Base-by-base conservation (phyloP, 2,797 vertebrate species). In the Salmo trutta region DNA sequence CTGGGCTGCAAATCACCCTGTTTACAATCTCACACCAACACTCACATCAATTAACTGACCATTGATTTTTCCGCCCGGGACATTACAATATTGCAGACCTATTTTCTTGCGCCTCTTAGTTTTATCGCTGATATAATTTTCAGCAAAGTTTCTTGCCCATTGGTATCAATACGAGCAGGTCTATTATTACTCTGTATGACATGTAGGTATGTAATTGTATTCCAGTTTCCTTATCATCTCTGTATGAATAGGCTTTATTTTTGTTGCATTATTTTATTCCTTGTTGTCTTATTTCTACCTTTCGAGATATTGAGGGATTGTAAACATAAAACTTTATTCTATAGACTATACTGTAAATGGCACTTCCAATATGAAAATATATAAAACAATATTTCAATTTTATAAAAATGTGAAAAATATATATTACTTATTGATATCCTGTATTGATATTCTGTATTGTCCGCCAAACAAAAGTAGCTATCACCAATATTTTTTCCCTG, bases 1-100 rank as follows among this genome's bases (percentile, higher is more conserved):
- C 94, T 94, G 93, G 92, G 91, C 94, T 95, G 94, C 94, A 95
- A 96, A 96, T 96, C 94, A 95, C 90, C 93, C 92, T 95, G 94
- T 95, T 96, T 95, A 93, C 95, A 95, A 94, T 93, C 94, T 94
- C 94, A 93, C 93, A 93, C 89, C 92, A 92, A 95, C 91, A 94
- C 92, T 93, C 93, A 92, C 95, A 95, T 94, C 94, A 94, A 94
- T 93, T 94, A 94, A 95, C 93, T 92, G 85, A 76, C 91, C 94
- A 97, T 97, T 95, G 95, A 95, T 96, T 95, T 95, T 93, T 91
- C 88, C 88, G 88, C 88, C 86, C 91, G 91, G 92, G 92, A 94
- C 93, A 92, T 93, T 93, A 94, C 90, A 94, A 94, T 94, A 94
- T 95, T 92, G 90, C 93, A 90, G 88, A 90, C 83, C 87, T 79